Base-by-base conservation (phyloP, 2,888 invertebrate genomes). In the Coenonympha arcania region DNA sequence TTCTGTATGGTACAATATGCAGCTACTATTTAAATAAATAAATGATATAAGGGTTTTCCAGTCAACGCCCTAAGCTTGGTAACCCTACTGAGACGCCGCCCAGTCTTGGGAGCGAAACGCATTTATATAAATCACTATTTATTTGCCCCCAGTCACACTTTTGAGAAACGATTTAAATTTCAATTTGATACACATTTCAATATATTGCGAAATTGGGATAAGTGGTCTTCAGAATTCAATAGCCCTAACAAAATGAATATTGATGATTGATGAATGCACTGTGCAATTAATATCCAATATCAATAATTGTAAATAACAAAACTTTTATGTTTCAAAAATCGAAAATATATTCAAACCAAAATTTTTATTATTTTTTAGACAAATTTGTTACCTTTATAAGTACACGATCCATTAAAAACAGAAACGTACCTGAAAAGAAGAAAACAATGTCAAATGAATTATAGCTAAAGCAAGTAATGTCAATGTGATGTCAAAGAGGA, bases 81-180 rank as follows among this genome's bases (percentile, higher is more conserved):
- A 36, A 55, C 47, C 44, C 4, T 33, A 50, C 36, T 18, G 31
- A 28, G 49, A 30, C 50, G 50, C 48, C 52, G 19, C 34, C 37
- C 43, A 41, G 48, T 28, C 42, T 44, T 41, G 37, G 33, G 52
- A 37, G 47, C 34, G 30, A 44, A 24, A 50, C 39, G 44, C 37
- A 55, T 55, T 50, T 55, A 53, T 55, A 53, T 52, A 50, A 50
- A 45, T 53, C 47, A 45, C 33, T 48, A 52, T 55, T 47, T 48
- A 50, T 55, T 47, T 40, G 40, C 34, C 36, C 45, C 50, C 50
- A 44, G 39, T 52, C 36, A 47, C 36, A 47, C 28, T 45, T 52
- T 55, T 45, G 39, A 18, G 40, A 47, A 44, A 45, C 50, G 36
- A 52, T 55, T 52, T 52, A 47, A 51, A 46, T 55, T 55, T 33